phyloP scores from a whole-genome alignment of 1,140 invertebrate species.

The Aporrectodea caliginosa region DNA sequence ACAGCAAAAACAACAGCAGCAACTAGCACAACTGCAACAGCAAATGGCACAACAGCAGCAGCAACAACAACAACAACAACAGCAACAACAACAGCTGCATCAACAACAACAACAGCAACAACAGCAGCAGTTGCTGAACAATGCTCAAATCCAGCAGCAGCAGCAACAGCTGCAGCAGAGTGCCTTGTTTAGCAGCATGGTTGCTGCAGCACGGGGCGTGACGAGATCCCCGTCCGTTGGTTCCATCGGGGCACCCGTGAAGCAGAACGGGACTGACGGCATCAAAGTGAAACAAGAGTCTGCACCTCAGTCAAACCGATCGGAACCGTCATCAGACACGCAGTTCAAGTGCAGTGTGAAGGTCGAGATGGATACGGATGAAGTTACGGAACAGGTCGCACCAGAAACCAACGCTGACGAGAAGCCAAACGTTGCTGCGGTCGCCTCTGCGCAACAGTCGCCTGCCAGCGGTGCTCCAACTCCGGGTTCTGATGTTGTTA shows the following conservation, averaged over 20 bases:
- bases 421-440: not conserved
- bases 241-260: too few species aligned
- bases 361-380: not conserved
- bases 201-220: not conserved
- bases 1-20: not conserved
- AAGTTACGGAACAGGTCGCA: not conserved
- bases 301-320: too few species aligned
- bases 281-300: not conserved
- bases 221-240: not conserved
- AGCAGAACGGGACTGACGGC: too few species aligned
- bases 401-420: not conserved
- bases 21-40: not conserved
- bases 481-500: not conserved
- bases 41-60: not conserved
- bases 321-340: too few species aligned
- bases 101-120: not conserved
- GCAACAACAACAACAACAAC: not conserved
- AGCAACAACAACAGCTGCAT: not conserved
- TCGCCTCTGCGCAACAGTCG: not conserved
- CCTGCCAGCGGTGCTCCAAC: not conserved
- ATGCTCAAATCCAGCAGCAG: too few species aligned
- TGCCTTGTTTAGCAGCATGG: too few species aligned
- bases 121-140: not conserved
- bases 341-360: not conserved
- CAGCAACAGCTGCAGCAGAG: not conserved